Percentiles rank a stretch among this genome's conserved stretches.
phyloP scores from a whole-genome alignment of 2,113 vertebrate species.

The Taurulus bubalis region DNA sequence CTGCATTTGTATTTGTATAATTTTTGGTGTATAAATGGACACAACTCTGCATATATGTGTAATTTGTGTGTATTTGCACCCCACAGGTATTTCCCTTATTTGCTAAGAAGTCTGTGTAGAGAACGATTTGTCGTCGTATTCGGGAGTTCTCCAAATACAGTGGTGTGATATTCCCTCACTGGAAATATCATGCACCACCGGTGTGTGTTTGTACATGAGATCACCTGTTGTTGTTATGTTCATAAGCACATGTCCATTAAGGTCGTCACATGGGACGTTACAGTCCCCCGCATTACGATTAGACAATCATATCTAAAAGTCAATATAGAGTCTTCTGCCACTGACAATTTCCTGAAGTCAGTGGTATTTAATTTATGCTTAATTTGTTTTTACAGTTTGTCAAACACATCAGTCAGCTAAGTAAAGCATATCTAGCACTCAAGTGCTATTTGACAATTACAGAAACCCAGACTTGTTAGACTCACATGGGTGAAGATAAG shows the following conservation, averaged over 20 bases:
- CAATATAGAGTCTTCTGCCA: background rate
- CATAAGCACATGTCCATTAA: background rate
- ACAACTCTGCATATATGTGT: background rate
- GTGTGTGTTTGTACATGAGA: constrained; percentile 3
- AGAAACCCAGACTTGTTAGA: background rate
- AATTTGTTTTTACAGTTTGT: constrained; percentile 8
- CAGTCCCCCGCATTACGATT: background rate
- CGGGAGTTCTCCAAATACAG: background rate
- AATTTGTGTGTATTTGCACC: background rate
- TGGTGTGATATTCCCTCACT: background rate
- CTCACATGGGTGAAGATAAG: background rate
- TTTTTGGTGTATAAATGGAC: background rate
- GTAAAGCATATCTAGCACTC: background rate
- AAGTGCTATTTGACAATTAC: background rate
- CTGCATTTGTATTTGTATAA: background rate
- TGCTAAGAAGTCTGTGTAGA: background rate
- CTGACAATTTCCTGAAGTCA: background rate
- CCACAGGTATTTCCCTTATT: constrained; percentile 7
- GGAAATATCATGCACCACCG: background rate
- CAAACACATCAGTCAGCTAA: background rate
- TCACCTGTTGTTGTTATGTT: background rate
- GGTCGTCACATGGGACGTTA: background rate
- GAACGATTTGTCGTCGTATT: background rate
- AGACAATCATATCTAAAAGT: constrained; percentile 13
- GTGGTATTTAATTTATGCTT: background rate